A percentile compares a stretch with the other conserved stretches of the same genome.
Conservation (phyloP, 2,797 vertebrate genomes). For the Myoxocephalus aenaeus region DNA sequence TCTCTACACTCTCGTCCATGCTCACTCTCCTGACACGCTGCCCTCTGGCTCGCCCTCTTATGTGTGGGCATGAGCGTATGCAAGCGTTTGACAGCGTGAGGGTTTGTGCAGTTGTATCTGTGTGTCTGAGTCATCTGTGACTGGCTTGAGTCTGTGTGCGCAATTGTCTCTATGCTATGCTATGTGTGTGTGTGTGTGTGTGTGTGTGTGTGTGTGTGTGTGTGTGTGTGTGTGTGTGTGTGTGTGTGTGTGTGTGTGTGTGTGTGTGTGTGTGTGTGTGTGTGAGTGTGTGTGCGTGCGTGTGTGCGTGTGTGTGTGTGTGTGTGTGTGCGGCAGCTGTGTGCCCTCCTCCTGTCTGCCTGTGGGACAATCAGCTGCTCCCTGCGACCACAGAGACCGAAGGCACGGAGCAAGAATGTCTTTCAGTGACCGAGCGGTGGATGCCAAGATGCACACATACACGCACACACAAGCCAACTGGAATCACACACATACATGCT, state of each 20-base stretch:
- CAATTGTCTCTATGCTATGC: slow-evolving; percentile 19
- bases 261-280: slow-evolving; percentile 65
- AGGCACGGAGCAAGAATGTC: slow-evolving; percentile 84
- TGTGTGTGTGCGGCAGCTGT: slow-evolving; percentile 71
- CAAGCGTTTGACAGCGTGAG: slow-evolving; percentile 31
- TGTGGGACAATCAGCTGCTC: slow-evolving; percentile 68
- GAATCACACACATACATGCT: slow-evolving; percentile 29
- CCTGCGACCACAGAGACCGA: slow-evolving; percentile 83
- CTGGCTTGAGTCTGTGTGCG: slow-evolving; percentile 33
- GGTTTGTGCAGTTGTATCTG: slow-evolving; percentile 47
- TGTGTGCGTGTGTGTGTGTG: slow-evolving; percentile 62
- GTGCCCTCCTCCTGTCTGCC: slow-evolving; percentile 62
- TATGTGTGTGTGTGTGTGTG: slow-evolving; percentile 42
- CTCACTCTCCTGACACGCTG: slow-evolving; percentile 79
- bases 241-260: slow-evolving; percentile 63
- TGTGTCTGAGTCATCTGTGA: slow-evolving; percentile 45
- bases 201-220: slow-evolving; percentile 63
- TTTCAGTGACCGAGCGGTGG: slow-evolving; percentile 71
- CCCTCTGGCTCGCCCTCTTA: slow-evolving; percentile 77
- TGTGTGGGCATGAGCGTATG: slow-evolving; percentile 65
- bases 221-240: slow-evolving; percentile 69
- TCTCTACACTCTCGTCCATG: slow-evolving; percentile 55
- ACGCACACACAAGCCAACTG: slow-evolving; percentile 39
- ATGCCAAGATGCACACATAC: slow-evolving; percentile 59
- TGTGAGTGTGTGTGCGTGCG: slow-evolving; percentile 64